Evolutionary conservation across 2,888 invertebrate species (phyloP).

Genomic region (Apodemia duryi): DNA sequence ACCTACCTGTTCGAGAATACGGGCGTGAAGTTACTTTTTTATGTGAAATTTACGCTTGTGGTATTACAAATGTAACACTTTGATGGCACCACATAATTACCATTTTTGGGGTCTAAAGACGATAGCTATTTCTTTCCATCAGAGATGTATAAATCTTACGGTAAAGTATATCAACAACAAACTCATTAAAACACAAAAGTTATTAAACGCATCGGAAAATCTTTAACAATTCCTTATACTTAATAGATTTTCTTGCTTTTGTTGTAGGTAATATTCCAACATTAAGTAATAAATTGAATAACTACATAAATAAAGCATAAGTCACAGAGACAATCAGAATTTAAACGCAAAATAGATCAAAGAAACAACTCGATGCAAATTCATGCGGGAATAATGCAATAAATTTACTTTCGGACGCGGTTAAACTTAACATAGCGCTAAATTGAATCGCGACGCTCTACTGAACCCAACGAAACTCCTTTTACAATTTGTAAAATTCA

Average conservation of each 20-base stretch:
- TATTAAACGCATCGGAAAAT: too few relatives aligned
- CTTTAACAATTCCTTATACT: too few relatives aligned
- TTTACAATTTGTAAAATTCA: conserved; percentile 53
- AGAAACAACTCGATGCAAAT: conserved; percentile 47
- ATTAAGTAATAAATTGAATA: conserved; percentile 22
- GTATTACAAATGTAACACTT: too few relatives aligned
- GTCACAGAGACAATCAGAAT: conserved; percentile 27
- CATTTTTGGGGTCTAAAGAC: too few relatives aligned
- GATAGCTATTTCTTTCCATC: too few relatives aligned
- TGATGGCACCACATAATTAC: too few relatives aligned
- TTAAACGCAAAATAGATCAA: conserved; percentile 56
- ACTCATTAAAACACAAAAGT: too few relatives aligned
- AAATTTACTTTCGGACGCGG: conserved; percentile 26
- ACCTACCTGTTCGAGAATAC: too few relatives aligned
- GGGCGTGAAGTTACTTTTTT: too few relatives aligned
- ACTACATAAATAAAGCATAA: conserved; percentile 13
- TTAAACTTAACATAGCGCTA: conserved; percentile 51
- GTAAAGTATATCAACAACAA: too few relatives aligned
- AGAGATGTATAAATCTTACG: too few relatives aligned
- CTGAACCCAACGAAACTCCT: conserved; percentile 46
- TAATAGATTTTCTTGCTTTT: background rate
- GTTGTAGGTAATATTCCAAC: background rate
- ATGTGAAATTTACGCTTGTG: too few relatives aligned
- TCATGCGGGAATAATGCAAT: conserved; percentile 53
- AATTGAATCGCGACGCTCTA: conserved; percentile 63